Evolutionary conservation across 2,797 vertebrate genomes (phyloP).

Genomic region (Anniella stebbinsi): DNA sequence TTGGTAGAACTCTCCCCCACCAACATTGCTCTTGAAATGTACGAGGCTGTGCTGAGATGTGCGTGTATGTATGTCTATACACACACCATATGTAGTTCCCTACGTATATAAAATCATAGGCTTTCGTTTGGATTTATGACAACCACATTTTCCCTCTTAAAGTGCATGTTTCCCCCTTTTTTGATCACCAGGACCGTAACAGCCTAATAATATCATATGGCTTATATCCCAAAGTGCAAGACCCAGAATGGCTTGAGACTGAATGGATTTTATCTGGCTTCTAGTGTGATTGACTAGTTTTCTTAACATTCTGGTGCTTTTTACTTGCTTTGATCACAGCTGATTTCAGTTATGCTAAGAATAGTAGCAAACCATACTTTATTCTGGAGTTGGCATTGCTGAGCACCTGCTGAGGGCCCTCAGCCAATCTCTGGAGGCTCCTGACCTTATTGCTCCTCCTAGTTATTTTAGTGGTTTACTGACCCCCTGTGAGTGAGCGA

Average conservation of each 20-base stretch:
- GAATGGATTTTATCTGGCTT: neutral
- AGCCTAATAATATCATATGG: neutral
- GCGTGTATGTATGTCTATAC: neutral
- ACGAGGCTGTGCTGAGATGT: neutral
- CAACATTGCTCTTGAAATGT: neutral
- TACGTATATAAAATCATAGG: neutral
- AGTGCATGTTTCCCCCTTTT: neutral
- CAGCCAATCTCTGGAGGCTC: neutral
- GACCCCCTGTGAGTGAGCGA: neutral
- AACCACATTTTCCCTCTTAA: neutral
- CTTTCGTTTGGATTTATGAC: neutral
- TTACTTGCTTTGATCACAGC: conserved; percentile 5
- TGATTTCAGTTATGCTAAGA: neutral
- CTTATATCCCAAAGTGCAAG: neutral
- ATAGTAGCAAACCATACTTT: neutral
- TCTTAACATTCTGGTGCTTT: neutral
- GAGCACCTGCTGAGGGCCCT: neutral
- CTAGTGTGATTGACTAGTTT: neutral
- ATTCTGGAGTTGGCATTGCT: neutral
- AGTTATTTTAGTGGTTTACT: neutral
- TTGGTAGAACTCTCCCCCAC: neutral
- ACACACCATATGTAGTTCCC: neutral
- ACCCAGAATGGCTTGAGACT: neutral
- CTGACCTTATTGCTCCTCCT: neutral
- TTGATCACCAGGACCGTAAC: neutral